phyloP scores from a whole-genome alignment of 2,888 invertebrate genomes.

The Dysmachus trigonus region DNA sequence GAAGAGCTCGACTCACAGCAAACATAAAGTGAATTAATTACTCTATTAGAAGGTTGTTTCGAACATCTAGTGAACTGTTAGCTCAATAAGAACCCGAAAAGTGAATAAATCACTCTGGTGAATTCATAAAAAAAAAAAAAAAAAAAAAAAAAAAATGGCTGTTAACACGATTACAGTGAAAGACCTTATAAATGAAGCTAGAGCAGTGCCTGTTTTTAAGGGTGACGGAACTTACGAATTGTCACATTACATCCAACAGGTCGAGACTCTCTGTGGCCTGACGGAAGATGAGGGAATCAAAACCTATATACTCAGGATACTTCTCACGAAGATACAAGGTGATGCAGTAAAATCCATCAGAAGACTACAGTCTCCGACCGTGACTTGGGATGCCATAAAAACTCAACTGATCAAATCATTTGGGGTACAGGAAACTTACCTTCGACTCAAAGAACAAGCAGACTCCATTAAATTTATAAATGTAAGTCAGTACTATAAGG shows the following conservation, averaged over 20 bases:
- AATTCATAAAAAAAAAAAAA: too few species aligned
- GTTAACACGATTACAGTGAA: background rate
- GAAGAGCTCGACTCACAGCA: too few species aligned
- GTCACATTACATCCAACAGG: background rate
- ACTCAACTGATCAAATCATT: too few species aligned
- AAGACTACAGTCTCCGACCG: background rate
- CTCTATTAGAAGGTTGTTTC: too few species aligned
- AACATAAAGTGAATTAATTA: too few species aligned
- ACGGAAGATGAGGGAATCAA: background rate
- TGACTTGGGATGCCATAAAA: too few species aligned
- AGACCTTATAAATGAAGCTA: conserved; percentile 1
- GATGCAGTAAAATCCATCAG: background rate
- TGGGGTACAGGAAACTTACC: too few species aligned
- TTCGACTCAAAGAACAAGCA: too few species aligned
- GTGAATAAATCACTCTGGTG: too few species aligned
- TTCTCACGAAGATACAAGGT: background rate
- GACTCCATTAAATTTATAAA: background rate
- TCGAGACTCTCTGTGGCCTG: background rate
- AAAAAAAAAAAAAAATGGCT: too few species aligned
- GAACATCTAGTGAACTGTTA: too few species aligned
- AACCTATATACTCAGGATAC: background rate
- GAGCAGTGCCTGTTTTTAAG: conserved; percentile 11
- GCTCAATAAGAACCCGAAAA: too few species aligned
- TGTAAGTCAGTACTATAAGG: conserved; percentile 31
- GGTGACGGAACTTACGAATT: conserved; percentile 24